These are phyloP conservation scores for Cataglyphis cursor DNA, from an alignment of 2,888 invertebrate species.

Conservation along the genomic window DNA sequence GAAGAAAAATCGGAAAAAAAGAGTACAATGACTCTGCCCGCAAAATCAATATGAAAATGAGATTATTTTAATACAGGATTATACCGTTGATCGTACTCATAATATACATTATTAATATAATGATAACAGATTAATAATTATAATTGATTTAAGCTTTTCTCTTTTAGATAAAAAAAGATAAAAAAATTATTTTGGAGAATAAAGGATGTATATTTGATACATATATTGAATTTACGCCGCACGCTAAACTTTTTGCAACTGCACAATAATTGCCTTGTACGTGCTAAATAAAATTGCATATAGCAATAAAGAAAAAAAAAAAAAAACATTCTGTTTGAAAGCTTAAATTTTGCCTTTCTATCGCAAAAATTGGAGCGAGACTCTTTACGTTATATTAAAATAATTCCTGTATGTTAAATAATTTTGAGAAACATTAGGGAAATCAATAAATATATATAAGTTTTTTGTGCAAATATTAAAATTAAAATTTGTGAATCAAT, in stretches of 20 bases:
- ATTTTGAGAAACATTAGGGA: background rate
- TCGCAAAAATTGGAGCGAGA: background rate
- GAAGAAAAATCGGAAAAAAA: slow-evolving; percentile 9
- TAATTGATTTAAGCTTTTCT: background rate
- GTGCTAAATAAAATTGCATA: slow-evolving; percentile 4
- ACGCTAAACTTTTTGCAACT: background rate
- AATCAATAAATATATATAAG: background rate
- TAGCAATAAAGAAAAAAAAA: slow-evolving; percentile 2
- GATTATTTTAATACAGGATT: background rate
- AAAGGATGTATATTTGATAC: background rate
- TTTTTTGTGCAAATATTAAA: background rate
- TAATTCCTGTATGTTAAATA: background rate
- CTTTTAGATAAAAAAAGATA: background rate
- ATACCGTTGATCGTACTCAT: background rate
- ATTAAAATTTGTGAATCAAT: background rate
- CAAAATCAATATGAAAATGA: slow-evolving; percentile 26
- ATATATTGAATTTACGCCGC: background rate
- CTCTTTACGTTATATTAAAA: background rate
- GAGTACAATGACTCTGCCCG: background rate
- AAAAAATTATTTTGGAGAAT: slow-evolving; percentile 15
- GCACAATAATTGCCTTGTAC: background rate
- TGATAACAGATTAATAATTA: background rate
- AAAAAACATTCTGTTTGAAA: background rate
- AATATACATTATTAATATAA: background rate
- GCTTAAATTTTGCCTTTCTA: background rate